These are phyloP conservation scores for Cottus gobio DNA, from an alignment of 2,113 vertebrate genomes.

Conservation along the genomic window DNA sequence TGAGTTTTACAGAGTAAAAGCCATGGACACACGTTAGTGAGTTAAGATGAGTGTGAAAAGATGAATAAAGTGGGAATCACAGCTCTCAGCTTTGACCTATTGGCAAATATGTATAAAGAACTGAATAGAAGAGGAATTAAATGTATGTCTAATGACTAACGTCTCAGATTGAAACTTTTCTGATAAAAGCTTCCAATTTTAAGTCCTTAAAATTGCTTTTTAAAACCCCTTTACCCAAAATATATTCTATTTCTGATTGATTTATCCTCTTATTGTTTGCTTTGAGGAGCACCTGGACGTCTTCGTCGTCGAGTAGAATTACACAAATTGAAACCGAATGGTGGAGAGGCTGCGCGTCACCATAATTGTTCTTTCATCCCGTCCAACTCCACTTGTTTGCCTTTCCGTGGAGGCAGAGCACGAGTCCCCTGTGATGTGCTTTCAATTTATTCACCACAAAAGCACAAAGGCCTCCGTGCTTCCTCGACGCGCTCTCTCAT, in stretches of 20 bases:
- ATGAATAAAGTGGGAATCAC: background rate
- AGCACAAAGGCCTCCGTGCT: slow-evolving; percentile 33
- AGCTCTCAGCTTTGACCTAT: slow-evolving; percentile 8
- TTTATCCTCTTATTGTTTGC: background rate
- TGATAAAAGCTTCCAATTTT: background rate
- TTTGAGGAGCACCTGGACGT: background rate
- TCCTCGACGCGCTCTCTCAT: background rate
- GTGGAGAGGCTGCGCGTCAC: slow-evolving; percentile 3
- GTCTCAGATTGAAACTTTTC: background rate
- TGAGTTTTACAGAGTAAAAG: background rate
- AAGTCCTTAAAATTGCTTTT: background rate
- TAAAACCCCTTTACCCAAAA: background rate
- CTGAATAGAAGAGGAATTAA: background rate
- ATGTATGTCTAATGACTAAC: background rate
- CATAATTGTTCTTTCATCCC: slow-evolving; percentile 16
- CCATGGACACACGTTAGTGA: background rate
- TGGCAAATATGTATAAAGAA: background rate
- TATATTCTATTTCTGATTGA: background rate
- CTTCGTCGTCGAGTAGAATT: background rate
- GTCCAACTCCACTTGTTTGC: background rate
- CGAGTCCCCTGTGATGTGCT: slow-evolving; percentile 24
- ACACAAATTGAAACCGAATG: slow-evolving; percentile 10
- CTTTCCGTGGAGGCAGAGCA: background rate
- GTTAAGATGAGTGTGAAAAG: slow-evolving; percentile 46
- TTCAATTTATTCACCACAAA: slow-evolving; percentile 29